Percentiles rank a stretch among this genome's conserved stretches.
phyloP scores from a whole-genome alignment of 1,140 invertebrate species.

The Coptotermes formosanus region DNA sequence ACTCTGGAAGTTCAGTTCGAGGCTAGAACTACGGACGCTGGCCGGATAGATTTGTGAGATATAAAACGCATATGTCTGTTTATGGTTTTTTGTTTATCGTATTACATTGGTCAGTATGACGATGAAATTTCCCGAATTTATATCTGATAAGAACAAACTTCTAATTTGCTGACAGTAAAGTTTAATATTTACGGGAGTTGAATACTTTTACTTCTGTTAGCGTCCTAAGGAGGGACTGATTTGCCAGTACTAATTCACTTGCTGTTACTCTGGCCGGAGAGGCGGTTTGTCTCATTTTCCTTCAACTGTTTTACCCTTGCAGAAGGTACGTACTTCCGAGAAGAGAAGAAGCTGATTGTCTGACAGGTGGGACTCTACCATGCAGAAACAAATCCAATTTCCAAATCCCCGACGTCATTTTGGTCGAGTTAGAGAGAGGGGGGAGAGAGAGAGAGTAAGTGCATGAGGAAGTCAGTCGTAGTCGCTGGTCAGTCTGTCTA shows the following conservation, averaged over 20 bases:
- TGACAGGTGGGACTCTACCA: background rate
- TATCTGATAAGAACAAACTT: too few species aligned
- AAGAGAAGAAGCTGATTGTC: background rate
- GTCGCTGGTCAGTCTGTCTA: background rate
- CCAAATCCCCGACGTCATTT: conserved; percentile 5
- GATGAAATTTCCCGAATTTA: too few species aligned
- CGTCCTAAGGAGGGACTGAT: background rate
- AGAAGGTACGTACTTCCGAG: background rate
- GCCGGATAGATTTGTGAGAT: too few species aligned
- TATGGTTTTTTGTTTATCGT: too few species aligned
- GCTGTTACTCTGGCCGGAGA: background rate
- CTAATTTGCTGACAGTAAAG: too few species aligned
- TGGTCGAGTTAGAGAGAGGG: background rate
- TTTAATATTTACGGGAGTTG: too few species aligned
- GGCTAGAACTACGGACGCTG: too few species aligned
- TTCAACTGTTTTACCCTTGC: background rate
- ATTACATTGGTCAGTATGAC: too few species aligned
- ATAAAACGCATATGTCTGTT: too few species aligned
- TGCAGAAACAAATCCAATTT: conserved; percentile 19
- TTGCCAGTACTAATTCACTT: background rate
- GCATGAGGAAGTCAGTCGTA: background rate
- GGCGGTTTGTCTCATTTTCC: background rate
- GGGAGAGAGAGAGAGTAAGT: background rate
- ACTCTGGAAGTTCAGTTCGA: too few species aligned
- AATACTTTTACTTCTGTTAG: too few species aligned